phyloP scores from a whole-genome alignment of 2,888 invertebrate genomes.

The Diaphora mendica region DNA sequence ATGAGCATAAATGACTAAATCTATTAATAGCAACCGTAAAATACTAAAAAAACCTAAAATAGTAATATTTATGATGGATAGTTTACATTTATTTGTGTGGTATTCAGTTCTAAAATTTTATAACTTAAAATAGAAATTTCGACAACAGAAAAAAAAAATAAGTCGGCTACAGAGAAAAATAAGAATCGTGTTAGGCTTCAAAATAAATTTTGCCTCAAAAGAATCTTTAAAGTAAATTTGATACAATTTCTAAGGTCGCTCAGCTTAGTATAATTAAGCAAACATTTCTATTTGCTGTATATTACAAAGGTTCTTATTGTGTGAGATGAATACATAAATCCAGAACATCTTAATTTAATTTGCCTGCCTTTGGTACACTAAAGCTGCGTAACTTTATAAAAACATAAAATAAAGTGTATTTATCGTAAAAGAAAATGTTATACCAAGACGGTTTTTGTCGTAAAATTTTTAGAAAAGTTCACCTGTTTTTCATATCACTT shows the following conservation, averaged over 20 bases:
- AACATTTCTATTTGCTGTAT: not conserved
- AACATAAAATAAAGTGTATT: not conserved
- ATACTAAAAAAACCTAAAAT: too few relatives aligned
- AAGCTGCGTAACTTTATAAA: not conserved
- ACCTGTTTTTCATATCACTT: not conserved
- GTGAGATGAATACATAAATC: not conserved
- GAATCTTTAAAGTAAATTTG: not conserved
- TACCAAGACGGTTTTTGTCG: not conserved
- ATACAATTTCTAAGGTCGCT: not conserved
- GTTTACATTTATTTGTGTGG: too few relatives aligned
- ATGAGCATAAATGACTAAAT: too few relatives aligned
- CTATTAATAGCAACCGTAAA: too few relatives aligned
- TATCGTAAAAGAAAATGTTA: not conserved
- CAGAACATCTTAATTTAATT: not conserved
- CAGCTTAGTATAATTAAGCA: not conserved
- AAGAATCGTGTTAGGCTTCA: not conserved
- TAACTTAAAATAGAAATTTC: not conserved
- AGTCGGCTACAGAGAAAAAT: not conserved
- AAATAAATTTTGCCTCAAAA: not conserved
- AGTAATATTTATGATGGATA: too few relatives aligned
- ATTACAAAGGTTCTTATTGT: not conserved
- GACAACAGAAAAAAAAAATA: not conserved
- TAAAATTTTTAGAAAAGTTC: not conserved
- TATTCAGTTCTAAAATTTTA: not conserved
- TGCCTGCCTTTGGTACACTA: not conserved